phyloP scores from a whole-genome alignment of 2,797 vertebrate species.

The Rhinella marina region DNA sequence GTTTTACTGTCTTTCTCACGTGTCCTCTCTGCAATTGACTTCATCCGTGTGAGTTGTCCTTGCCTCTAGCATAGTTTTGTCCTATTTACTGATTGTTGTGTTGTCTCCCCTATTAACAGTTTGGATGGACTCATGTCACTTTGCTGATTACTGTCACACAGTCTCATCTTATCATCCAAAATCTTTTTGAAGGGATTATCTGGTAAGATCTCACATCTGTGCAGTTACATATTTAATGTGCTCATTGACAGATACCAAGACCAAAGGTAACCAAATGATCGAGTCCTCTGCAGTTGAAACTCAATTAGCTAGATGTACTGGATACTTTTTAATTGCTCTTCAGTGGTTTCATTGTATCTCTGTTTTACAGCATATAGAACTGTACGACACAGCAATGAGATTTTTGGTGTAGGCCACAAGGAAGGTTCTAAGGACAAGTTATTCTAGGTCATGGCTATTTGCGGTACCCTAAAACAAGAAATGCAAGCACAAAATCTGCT shows the following conservation, averaged over 20 bases:
- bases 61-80: slow-evolving; percentile 36
- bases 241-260: neutral
- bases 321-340: neutral
- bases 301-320: too few species aligned
- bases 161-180: slow-evolving; percentile 99
- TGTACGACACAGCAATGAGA: too few species aligned
- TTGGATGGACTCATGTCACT: slow-evolving; percentile 99
- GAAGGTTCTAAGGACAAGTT: neutral
- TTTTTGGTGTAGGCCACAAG: neutral
- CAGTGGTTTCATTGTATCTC: neutral
- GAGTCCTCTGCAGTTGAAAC: neutral
- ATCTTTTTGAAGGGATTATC: slow-evolving; percentile 99
- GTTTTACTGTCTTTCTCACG: neutral
- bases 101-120: slow-evolving; percentile 88
- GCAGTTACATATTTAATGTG: neutral
- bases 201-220: slow-evolving; percentile 84
- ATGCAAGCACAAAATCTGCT: slow-evolving; percentile 5
- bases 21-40: neutral
- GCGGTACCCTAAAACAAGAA: slow-evolving; percentile 4
- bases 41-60: neutral
- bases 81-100: slow-evolving; percentile 73
- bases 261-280: neutral
- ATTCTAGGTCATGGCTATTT: neutral
- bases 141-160: slow-evolving; percentile 99
- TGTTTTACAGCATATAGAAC: neutral